Evolutionary conservation across 2,113 vertebrate species (phyloP).

Genomic region (Apodemus speciosus): DNA sequence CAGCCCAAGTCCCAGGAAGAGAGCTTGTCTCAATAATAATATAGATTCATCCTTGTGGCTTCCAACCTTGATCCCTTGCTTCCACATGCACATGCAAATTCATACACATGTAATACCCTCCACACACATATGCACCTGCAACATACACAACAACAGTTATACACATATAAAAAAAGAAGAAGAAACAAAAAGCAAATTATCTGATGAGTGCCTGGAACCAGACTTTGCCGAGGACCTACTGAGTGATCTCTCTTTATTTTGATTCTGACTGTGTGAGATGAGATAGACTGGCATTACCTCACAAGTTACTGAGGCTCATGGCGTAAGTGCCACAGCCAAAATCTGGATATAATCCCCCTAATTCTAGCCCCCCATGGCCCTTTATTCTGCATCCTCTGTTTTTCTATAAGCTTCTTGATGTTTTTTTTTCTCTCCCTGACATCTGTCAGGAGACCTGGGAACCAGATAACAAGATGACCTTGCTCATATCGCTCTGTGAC

Average conservation of each 20-base stretch:
- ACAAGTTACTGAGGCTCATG: background rate
- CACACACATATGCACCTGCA: background rate
- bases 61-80: background rate
- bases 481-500: background rate
- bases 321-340: slow-evolving; percentile 1
- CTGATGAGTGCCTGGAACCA: background rate
- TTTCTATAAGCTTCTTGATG: background rate
- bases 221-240: background rate
- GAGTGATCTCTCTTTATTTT: background rate
- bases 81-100: background rate
- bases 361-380: background rate
- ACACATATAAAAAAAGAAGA: too few species aligned
- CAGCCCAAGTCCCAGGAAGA: background rate
- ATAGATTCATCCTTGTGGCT: background rate
- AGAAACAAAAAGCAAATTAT: background rate
- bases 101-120: too few species aligned
- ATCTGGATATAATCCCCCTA: background rate
- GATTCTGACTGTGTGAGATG: background rate
- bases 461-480: slow-evolving; percentile 14
- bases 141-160: background rate
- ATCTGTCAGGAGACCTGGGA: background rate
- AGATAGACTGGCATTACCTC: background rate
- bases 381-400: slow-evolving; percentile 34
- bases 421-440: background rate
- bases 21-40: background rate